Percentiles rank a stretch among this genome's conserved stretches.
Evolutionary conservation across 2,797 vertebrate species (phyloP).

Genomic region (Dendrocincla tyrannina): DNA sequence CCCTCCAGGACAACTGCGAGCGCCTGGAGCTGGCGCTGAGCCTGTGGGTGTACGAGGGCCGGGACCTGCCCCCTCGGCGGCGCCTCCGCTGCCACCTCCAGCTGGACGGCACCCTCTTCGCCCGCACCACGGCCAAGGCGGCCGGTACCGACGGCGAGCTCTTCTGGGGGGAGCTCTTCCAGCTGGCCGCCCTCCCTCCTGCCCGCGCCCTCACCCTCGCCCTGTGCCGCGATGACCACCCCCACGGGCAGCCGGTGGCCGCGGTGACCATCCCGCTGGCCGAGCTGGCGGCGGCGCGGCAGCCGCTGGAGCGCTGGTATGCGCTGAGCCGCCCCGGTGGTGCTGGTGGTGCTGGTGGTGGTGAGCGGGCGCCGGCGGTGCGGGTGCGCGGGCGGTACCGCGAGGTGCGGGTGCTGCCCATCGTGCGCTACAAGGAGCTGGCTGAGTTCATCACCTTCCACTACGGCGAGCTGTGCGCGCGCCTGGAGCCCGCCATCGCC

Average conservation of each 20-base stretch:
- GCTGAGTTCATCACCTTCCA: conserved; percentile 90
- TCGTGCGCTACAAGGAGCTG: conserved; percentile 94
- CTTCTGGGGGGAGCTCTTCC: conserved; percentile 94
- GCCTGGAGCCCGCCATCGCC: conserved; percentile 84
- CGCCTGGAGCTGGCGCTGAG: conserved; percentile 87
- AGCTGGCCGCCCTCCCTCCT: conserved; percentile 85
- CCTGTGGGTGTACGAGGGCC: conserved; percentile 92
- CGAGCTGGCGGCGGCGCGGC: conserved; percentile 73
- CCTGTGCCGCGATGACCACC: conserved; percentile 83
- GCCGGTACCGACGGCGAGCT: conserved; percentile 71
- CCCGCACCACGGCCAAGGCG: conserved; percentile 83
- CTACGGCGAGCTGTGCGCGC: conserved; percentile 85
- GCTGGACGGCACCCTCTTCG: conserved; percentile 86
- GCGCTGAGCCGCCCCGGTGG: conserved; percentile 72
- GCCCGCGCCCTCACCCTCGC: conserved; percentile 83
- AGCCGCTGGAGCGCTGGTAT: conserved; percentile 87
- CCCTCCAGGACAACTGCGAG: conserved; percentile 86
- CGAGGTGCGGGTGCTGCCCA: conserved; percentile 86
- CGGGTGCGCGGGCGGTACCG: conserved; percentile 86
- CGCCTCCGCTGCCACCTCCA: conserved; percentile 85
- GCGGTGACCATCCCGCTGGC: conserved; percentile 80
- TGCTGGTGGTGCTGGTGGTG: conserved; percentile 55
- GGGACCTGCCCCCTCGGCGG: conserved; percentile 79
- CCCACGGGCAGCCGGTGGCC: conserved; percentile 80
- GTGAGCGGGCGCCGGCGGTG: conserved; percentile 77